Conservation (phyloP, 2,888 invertebrate species). For the Metalampra italica region DNA sequence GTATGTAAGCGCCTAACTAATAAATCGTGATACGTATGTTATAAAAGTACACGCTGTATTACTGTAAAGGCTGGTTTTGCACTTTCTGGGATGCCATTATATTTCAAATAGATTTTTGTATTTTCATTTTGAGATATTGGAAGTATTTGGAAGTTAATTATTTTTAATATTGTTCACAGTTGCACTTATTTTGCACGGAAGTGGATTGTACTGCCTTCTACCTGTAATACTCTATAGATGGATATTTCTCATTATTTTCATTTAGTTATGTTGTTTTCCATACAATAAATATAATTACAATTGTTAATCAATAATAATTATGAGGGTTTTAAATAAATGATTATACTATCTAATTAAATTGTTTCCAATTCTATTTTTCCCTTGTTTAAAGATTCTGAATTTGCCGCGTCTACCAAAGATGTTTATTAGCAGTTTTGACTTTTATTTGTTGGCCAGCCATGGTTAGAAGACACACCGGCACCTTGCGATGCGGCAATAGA, state of each 20-base stretch:
- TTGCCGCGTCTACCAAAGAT: too few species aligned
- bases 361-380: too few species aligned
- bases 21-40: too few species aligned
- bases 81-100: too few species aligned
- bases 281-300: constrained; percentile 12
- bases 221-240: constrained; percentile 33
- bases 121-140: not conserved
- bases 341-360: not conserved
- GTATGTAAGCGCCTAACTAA: too few species aligned
- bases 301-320: constrained; percentile 33
- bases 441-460: too few species aligned
- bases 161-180: not conserved
- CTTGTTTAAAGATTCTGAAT: too few species aligned
- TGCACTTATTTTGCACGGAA: constrained; percentile 17
- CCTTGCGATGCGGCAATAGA: too few species aligned
- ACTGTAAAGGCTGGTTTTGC: too few species aligned
- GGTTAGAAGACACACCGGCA: too few species aligned
- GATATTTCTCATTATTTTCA: constrained; percentile 16
- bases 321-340: constrained; percentile 46
- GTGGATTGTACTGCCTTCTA: constrained; percentile 15
- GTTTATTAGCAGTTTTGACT: too few species aligned
- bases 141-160: not conserved
- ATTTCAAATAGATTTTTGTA: not conserved
- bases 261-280: constrained; percentile 17
- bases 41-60: too few species aligned